Base-by-base conservation (phyloP, 2,797 vertebrate genomes). In the Pyrocephalus nanus region DNA sequence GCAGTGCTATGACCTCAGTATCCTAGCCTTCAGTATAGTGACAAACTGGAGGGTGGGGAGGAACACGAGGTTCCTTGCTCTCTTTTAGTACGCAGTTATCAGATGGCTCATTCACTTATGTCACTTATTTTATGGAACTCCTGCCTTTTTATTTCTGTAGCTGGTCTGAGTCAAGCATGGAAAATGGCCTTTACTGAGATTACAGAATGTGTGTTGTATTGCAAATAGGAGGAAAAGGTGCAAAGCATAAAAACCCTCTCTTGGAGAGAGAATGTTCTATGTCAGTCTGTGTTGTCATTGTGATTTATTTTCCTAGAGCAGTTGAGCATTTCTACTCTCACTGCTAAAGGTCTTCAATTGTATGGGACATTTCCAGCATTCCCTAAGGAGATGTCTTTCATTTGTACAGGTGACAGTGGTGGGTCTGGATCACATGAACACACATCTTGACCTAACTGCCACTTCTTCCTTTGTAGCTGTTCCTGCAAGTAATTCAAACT, bases 111-210 rank as follows among this genome's bases (percentile, higher is more conserved):
- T 86, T 95, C 1, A 0, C 73, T 94, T 84, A 69, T 72, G 88
- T 91, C 91, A 94, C 69, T 54, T 71, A 47, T 20, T 76, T 84
- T 58, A 34, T 72, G 93, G 78, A 64, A 43, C 36, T 83, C 55
- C 50, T 92, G 71, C 76, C 83, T 88, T 93, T 93, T 88, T 16
- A 70, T 86, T 96, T 75, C 62, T 89, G 50, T 79, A 89, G 53
- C 53, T 74, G 47, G 34, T 85, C 84, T 94, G 95, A 95, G 75
- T 94, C 85, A 93, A 86, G 58, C 75, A 66, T 42, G 69, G 58
- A 43, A 94, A 88, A 88, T 55, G 82, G 87, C 75, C 87, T 83
- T 94, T 89, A 66, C 54, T 47, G 57, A 77, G 50, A 76, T 58
- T 66, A 53, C 11, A 34, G 58, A 92, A 64, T 65, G 53, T 82